Percentiles rank a stretch among this genome's conserved stretches.
Evolutionary conservation across 2,888 invertebrate genomes (phyloP).

Genomic region (Amphiduros pacificus): DNA sequence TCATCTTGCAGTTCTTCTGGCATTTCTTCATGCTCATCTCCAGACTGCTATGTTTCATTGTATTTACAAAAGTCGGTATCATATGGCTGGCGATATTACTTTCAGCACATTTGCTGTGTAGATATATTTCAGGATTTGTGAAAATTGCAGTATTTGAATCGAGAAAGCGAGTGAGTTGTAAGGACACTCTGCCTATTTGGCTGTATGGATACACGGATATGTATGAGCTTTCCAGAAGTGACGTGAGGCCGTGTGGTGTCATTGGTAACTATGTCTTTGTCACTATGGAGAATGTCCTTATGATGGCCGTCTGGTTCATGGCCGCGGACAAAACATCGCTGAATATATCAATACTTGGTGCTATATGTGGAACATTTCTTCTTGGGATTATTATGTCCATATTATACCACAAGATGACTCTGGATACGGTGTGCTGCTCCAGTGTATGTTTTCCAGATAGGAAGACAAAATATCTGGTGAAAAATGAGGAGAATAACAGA

Average conservation of each 20-base stretch:
- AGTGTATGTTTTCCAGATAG: not conserved
- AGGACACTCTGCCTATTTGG: too few species aligned
- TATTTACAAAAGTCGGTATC: not conserved
- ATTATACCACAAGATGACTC: too few species aligned
- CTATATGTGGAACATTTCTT: too few species aligned
- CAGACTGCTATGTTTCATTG: not conserved
- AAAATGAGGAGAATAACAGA: too few species aligned
- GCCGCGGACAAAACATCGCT: not conserved
- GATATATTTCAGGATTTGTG: too few species aligned
- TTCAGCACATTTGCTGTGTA: not conserved
- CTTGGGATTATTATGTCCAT: too few species aligned
- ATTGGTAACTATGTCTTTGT: not conserved
- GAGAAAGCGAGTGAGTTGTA: too few species aligned
- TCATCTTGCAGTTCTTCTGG: not conserved
- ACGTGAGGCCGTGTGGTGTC: not conserved
- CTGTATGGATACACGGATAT: not conserved
- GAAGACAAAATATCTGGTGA: too few species aligned
- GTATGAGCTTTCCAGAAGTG: not conserved
- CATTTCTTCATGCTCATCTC: not conserved
- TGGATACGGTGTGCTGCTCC: too few species aligned
- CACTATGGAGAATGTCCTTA: not conserved
- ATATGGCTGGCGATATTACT: not conserved
- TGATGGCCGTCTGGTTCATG: not conserved
- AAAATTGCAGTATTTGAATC: too few species aligned
- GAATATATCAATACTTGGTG: too few species aligned